These are phyloP conservation scores for Standfussiana lucernea DNA, from an alignment of 2,888 invertebrate species.

Conservation along the genomic window DNA sequence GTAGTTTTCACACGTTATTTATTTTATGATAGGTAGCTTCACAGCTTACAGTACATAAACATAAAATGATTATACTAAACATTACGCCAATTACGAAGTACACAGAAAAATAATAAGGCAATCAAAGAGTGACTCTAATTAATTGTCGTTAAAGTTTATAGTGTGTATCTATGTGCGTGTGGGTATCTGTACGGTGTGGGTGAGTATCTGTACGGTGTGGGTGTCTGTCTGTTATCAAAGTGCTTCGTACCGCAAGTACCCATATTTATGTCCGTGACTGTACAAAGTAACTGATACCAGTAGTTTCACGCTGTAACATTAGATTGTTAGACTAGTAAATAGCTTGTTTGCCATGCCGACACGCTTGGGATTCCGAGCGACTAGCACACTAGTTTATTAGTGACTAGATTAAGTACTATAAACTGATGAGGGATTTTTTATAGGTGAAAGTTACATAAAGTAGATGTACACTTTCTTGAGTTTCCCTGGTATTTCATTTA, in stretches of 20 bases:
- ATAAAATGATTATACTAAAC: no score
- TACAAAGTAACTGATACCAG: conserved; percentile 15
- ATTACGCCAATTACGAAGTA: no score
- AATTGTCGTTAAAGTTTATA: no score
- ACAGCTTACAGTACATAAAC: no score
- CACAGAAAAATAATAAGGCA: no score
- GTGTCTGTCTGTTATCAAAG: no score
- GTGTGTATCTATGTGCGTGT: no score
- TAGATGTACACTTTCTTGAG: background rate
- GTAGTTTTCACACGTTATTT: background rate
- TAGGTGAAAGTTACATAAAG: background rate
- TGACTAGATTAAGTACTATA: background rate
- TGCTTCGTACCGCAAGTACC: background rate
- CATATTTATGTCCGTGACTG: background rate
- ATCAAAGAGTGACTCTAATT: no score
- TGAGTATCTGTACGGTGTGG: no score
- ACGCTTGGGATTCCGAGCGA: conserved; percentile 10
- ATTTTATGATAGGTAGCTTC: no score
- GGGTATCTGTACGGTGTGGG: no score
- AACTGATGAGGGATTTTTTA: background rate
- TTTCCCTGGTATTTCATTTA: background rate
- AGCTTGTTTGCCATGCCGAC: background rate
- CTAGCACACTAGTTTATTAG: background rate
- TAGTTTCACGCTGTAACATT: conserved; percentile 5
- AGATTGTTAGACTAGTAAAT: background rate